These are phyloP conservation scores for Agrotis clavis DNA, from an alignment of 2,888 invertebrate genomes.

Conservation along the genomic window DNA sequence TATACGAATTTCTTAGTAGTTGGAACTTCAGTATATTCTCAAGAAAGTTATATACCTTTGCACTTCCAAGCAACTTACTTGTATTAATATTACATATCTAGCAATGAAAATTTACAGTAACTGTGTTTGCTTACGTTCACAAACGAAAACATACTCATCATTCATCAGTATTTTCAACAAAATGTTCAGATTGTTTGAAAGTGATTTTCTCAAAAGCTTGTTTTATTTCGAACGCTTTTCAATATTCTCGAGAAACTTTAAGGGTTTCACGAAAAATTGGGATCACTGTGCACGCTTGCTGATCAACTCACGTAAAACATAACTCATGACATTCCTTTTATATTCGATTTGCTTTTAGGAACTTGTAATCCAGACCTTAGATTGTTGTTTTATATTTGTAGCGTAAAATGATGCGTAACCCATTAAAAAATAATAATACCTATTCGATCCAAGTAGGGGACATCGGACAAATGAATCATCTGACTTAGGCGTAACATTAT, in stretches of 20 bases:
- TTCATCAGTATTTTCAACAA: not conserved
- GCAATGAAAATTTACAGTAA: not conserved
- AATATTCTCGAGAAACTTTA: slow-evolving; percentile 35
- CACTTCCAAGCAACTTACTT: not conserved
- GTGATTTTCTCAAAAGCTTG: not conserved
- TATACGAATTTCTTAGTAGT: not conserved
- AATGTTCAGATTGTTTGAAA: not conserved
- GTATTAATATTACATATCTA: not conserved
- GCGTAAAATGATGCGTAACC: slow-evolving; percentile 16
- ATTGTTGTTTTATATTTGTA: slow-evolving; percentile 11
- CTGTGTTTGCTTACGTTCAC: not conserved
- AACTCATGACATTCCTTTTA: not conserved
- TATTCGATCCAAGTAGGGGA: slow-evolving; percentile 23
- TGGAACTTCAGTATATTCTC: slow-evolving; percentile 20
- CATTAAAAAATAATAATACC: slow-evolving; percentile 34
- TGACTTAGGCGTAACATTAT: slow-evolving; percentile 60
- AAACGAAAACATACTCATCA: not conserved
- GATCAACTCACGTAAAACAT: not conserved
- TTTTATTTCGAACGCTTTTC: slow-evolving; percentile 17
- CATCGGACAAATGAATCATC: slow-evolving; percentile 64
- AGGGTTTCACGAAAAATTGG: slow-evolving; percentile 35
- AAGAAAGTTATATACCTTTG: slow-evolving; percentile 16
- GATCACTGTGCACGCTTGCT: not conserved
- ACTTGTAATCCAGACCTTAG: not conserved
- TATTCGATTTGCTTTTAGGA: not conserved